These are phyloP conservation scores for Protonibea diacanthus DNA, from an alignment of 2,797 vertebrate genomes.

Conservation along the genomic window DNA sequence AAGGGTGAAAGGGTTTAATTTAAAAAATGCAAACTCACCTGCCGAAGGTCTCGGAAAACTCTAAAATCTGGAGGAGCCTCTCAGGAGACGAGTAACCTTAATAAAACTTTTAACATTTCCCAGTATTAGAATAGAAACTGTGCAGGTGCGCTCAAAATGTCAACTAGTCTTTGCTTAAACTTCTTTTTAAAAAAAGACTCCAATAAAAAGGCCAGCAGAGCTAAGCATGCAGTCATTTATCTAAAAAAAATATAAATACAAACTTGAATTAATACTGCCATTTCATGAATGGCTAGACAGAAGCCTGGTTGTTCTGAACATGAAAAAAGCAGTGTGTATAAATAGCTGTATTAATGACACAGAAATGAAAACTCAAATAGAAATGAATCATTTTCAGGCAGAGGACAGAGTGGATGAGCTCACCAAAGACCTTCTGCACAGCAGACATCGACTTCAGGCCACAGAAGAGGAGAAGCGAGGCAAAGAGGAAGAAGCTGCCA, in stretches of 20 bases:
- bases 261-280: too few relatives aligned
- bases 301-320: too few relatives aligned
- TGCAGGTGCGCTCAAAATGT: background rate
- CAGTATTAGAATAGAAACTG: background rate
- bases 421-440: constrained; percentile 90
- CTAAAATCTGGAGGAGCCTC: background rate
- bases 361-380: background rate
- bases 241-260: too few relatives aligned
- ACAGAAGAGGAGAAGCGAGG: constrained; percentile 90
- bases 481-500: constrained; percentile 88
- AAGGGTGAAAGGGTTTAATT: constrained; percentile 35
- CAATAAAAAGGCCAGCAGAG: too few relatives aligned
- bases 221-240: too few relatives aligned
- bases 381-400: constrained; percentile 75
- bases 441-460: constrained; percentile 86
- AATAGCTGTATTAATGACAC: background rate
- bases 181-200: too few relatives aligned
- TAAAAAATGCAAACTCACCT: constrained; percentile 38
- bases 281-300: too few relatives aligned
- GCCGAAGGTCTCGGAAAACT: background rate
- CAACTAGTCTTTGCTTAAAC: background rate
- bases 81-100: constrained; percentile 3
- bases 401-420: constrained; percentile 93
- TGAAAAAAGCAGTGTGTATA: too few relatives aligned
- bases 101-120: constrained; percentile 5